Conservation (phyloP, 2,797 vertebrate genomes). For the Martes flavigula region DNA sequence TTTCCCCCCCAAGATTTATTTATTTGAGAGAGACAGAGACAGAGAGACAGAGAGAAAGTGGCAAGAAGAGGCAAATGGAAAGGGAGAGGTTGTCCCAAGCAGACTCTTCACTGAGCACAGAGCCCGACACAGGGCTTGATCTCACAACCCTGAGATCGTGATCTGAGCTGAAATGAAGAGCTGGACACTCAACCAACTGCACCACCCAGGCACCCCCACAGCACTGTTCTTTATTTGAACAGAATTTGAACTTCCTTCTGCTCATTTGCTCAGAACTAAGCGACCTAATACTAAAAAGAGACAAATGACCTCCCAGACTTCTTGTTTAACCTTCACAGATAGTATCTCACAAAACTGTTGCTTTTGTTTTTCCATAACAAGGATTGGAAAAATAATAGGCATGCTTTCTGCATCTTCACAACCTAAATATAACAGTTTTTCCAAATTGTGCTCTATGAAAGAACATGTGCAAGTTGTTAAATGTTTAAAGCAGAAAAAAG, state of each 20-base stretch:
- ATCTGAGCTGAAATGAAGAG: not conserved
- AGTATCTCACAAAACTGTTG: not conserved
- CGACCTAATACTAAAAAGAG: not conserved
- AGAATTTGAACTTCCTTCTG: not conserved
- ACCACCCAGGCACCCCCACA: not conserved
- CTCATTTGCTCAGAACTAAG: not conserved
- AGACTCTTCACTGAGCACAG: not conserved
- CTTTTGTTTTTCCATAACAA: not conserved
- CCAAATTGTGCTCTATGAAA: not conserved
- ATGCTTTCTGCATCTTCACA: not conserved
- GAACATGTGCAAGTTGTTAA: not conserved
- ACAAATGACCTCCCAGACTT: not conserved
- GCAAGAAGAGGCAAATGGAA: not conserved
- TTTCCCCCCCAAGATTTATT: not conserved
- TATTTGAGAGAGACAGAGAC: not conserved
- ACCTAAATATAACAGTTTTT: not conserved
- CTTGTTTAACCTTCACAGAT: not conserved
- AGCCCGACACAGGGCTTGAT: not conserved
- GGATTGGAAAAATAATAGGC: not conserved
- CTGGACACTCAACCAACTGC: not conserved
- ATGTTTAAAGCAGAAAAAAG: not conserved
- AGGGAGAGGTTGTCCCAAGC: not conserved
- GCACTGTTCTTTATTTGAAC: not conserved
- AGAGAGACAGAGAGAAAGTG: not conserved
- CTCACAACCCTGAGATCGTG: not conserved